Conservation (phyloP, 2,113 vertebrate species). For the Sander lucioperca region DNA sequence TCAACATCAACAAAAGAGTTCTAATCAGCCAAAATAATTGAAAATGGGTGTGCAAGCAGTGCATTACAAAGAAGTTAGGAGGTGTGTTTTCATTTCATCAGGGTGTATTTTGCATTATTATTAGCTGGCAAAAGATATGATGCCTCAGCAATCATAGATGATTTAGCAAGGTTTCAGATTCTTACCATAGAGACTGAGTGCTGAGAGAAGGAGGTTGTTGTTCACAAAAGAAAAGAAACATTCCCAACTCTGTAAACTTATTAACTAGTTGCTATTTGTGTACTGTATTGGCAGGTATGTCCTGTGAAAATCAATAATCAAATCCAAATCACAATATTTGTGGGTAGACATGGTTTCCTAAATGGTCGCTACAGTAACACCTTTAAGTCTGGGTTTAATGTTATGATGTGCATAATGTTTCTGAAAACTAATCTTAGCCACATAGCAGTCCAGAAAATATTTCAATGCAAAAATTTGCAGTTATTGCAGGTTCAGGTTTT, state of each 20-base stretch:
- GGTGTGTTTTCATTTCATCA: conserved; percentile 9
- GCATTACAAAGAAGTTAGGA: not conserved
- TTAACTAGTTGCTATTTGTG: not conserved
- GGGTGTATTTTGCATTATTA: not conserved
- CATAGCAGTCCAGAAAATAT: not conserved
- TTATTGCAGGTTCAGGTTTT: not conserved
- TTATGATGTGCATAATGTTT: not conserved
- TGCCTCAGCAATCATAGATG: conserved; percentile 12
- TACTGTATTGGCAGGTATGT: not conserved
- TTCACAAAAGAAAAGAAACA: not conserved
- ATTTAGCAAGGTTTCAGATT: conserved; percentile 21
- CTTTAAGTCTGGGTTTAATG: not conserved
- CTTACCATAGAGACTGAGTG: not conserved
- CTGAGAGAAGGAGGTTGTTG: not conserved
- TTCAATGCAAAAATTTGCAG: too few relatives aligned
- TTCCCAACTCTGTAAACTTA: not conserved
- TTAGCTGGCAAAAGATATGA: conserved; percentile 9
- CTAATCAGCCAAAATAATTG: not conserved
- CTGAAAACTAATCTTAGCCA: not conserved
- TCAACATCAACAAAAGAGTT: not conserved
- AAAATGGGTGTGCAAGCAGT: conserved; percentile 7
- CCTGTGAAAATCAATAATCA: conserved; percentile 5
- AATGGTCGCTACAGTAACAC: not conserved
- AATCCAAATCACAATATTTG: not conserved
- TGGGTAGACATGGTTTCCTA: not conserved